Evolutionary conservation across 1,140 invertebrate genomes (phyloP).

Genomic region (Neuroterus valhalla): DNA sequence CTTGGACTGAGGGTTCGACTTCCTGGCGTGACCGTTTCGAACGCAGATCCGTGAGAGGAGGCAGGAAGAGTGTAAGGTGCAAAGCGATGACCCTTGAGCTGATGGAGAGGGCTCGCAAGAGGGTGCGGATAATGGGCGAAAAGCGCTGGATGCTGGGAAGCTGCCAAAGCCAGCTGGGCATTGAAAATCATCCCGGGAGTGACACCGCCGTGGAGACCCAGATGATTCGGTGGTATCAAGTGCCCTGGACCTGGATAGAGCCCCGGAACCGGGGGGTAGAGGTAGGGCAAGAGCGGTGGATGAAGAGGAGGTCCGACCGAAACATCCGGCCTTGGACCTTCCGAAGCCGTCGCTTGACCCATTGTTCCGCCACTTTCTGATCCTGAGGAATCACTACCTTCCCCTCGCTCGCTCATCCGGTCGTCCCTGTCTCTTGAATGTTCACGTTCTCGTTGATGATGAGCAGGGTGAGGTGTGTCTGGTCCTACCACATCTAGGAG

Average conservation of each 20-base stretch:
- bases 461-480: conserved; percentile 82
- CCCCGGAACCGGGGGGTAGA: conserved; percentile 86
- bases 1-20: conserved; percentile 80
- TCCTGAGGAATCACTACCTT: conserved; percentile 73
- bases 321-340: conserved; percentile 87
- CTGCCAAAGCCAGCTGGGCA: conserved; percentile 85
- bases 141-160: conserved; percentile 84
- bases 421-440: conserved; percentile 70
- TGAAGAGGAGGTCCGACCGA: conserved; percentile 91
- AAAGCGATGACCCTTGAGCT: conserved; percentile 83
- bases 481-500: conserved; percentile 92
- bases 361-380: conserved; percentile 72
- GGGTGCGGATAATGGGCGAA: conserved; percentile 82
- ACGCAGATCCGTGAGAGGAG: conserved; percentile 83
- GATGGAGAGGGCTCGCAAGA: conserved; percentile 72
- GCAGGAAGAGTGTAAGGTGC: conserved; percentile 88
- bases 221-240: conserved; percentile 81
- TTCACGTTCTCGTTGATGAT: conserved; percentile 72
- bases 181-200: conserved; percentile 88
- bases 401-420: conserved; percentile 70
- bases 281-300: conserved; percentile 89
- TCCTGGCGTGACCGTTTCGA: conserved; percentile 88
- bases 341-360: conserved; percentile 75
- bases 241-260: conserved; percentile 83
- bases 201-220: conserved; percentile 79